Base-by-base conservation (phyloP, 2,797 vertebrate species). In the Pseudomugil gertrudae region DNA sequence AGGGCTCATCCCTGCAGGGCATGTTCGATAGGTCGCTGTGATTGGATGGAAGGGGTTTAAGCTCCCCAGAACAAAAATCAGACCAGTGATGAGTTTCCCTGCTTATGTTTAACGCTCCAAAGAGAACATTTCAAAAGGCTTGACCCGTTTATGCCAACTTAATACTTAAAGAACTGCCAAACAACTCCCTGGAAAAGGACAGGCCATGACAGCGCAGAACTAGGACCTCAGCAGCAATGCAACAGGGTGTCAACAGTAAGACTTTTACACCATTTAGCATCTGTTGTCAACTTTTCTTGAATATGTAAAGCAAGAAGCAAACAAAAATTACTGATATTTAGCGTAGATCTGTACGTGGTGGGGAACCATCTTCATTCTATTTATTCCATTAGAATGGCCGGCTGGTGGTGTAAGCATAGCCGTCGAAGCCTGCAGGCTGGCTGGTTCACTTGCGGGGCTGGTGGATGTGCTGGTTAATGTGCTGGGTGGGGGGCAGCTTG, bases 381-480 rank as follows among this genome's bases (percentile, higher is more conserved):
- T 76, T 85, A 83, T 75, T 79, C 78, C 74, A 27, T 63, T 69
- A 84, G 80, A 79, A 83, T 27, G 69, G 74, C 80, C 54, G 63
- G 79, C 63, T 65, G 68, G 80, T 77, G 65, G 74, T 47, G 61
- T 80, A 69, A 36, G 47, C 23, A 43, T 69, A 32, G 63, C 79
- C 63, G 26, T 53, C 26, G 81, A 2, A 54, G 83, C 57, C 27
- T 21, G 63, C 63, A 35, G 60, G 32, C 54, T 0, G 1, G 30
- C 47, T 0, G 1, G 82, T 81, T 98, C 96, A 99, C 92, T 99
- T 99, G 94, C 98, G 97, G 48, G 98, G 98, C 87, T 99, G 98
- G 83, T 99, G 95, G 92, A 99, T 99, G 71, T 97, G 94, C 88
- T 96, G 98, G 63, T 96, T 95, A 88, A 95, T 77, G 17, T 97